Base-by-base conservation (phyloP, 2,888 invertebrate genomes). In the Drosophila kokeensis region DNA sequence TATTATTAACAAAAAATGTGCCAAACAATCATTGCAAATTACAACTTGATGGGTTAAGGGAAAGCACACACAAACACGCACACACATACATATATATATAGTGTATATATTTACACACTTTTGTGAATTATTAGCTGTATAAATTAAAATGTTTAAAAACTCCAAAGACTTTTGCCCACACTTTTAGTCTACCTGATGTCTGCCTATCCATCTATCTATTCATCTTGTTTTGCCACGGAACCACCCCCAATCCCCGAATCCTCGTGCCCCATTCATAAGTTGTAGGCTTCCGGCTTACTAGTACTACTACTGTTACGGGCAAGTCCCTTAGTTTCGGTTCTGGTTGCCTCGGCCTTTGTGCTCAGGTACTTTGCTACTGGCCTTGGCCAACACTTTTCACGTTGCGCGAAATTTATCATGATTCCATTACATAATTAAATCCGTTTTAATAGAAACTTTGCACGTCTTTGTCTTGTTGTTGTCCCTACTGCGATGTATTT, bases 361-460 rank as follows among this genome's bases (percentile, higher is more conserved):
- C 32, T 27, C 73, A 76, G 82, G 79, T 79, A 79, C 79, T 76
- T 73, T 73, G 78, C 68, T 64, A 67, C 61, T 34, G 53, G 73
- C 76, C 73, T 69, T 75, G 79, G 81, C 86, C 81, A 89, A 86
- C 88, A 87, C 85, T 86, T 85, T 85, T 87, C 88, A 87, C 82
- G 90, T 88, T 81, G 90, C 90, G 87, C 83, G 85, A 88, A 88
- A 91, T 91, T 89, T 88, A 90, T 89, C 91, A 91, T 87, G 90
- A 90, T 91, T 87, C 90, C 91, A 91, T 91, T 92, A 92, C 90
- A 90, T 91, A 91, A 91, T 91, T 91, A 91, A 92, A 92, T 91
- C 90, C 90, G 82, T 91, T 92, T 90, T 87, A 87, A 90, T 90
- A 87, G 87, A 84, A 87, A 88, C 85, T 85, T 85, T 85, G 80